These are phyloP conservation scores for Halcyon badia DNA, from an alignment of 2,797 vertebrate genomes.

Conservation along the genomic window DNA sequence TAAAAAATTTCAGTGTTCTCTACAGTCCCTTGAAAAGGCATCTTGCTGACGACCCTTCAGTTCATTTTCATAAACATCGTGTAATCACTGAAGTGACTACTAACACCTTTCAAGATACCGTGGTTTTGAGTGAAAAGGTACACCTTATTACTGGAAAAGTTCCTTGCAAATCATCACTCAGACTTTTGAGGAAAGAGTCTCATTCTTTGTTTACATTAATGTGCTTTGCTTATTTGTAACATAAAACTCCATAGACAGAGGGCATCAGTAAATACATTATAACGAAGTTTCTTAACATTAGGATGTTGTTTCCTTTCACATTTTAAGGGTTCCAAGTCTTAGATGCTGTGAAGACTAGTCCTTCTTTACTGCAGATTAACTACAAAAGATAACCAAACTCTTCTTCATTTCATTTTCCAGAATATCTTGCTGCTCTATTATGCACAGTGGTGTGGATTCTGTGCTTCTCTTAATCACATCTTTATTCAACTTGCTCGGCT, in stretches of 20 bases:
- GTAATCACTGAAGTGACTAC: slow-evolving; percentile 92
- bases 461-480: slow-evolving; percentile 84
- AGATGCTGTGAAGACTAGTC: not conserved
- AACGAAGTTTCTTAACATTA: not conserved
- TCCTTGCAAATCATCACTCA: not conserved
- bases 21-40: slow-evolving; percentile 92
- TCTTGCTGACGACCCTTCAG: slow-evolving; percentile 83
- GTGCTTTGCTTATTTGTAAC: not conserved
- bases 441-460: slow-evolving; percentile 87
- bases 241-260: not conserved
- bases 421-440: slow-evolving; percentile 90
- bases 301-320: not conserved
- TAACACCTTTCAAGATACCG: slow-evolving; percentile 83
- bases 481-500: slow-evolving; percentile 90
- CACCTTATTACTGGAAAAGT: rapidly evolving
- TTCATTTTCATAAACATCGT: slow-evolving; percentile 45
- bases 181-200: not conserved
- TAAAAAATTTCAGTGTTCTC: slow-evolving; percentile 92
- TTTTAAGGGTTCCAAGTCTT: not conserved
- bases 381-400: not conserved
- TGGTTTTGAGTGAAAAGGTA: slow-evolving; percentile 74
- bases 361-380: not conserved
- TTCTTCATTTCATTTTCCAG: slow-evolving; percentile 74
- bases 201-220: not conserved
- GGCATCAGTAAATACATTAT: not conserved